These are phyloP conservation scores for Chaetogeoica ovagalla DNA, from an alignment of 2,888 invertebrate genomes.

Conservation along the genomic window DNA sequence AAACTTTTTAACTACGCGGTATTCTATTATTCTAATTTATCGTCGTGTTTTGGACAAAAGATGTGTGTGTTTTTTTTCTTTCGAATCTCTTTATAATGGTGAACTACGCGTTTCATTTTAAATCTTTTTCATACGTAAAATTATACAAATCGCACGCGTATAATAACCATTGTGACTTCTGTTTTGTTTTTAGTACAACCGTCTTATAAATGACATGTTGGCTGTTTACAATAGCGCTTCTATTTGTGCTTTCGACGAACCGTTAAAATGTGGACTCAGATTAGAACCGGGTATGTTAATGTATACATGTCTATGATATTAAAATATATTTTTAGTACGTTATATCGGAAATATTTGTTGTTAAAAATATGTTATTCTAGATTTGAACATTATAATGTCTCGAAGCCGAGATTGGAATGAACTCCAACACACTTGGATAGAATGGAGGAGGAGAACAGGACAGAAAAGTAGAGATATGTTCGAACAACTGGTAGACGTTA, in stretches of 20 bases:
- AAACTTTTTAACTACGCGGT: not conserved
- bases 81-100: not conserved
- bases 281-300: conserved; percentile 70
- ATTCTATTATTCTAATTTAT: not conserved
- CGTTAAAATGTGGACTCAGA: conserved; percentile 78
- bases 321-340: no score
- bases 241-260: conserved; percentile 82
- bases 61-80: not conserved
- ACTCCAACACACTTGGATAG: conserved; percentile 83
- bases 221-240: conserved; percentile 83
- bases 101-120: not conserved
- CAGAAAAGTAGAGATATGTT: conserved; percentile 77
- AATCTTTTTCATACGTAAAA: conserved; percentile 4
- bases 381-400: conserved; percentile 72
- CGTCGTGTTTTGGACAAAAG: not conserved
- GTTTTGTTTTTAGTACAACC: conserved; percentile 71
- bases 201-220: conserved; percentile 84
- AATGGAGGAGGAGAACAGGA: conserved; percentile 85
- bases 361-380: conserved; percentile 58
- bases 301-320: no score
- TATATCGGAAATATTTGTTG: not conserved
- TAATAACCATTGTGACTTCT: conserved; percentile 2
- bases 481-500: conserved; percentile 76
- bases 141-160: not conserved
- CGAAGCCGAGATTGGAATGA: conserved; percentile 84